These are phyloP conservation scores for Arctia plantaginis DNA, from an alignment of 2,888 invertebrate genomes.

Conservation along the genomic window DNA sequence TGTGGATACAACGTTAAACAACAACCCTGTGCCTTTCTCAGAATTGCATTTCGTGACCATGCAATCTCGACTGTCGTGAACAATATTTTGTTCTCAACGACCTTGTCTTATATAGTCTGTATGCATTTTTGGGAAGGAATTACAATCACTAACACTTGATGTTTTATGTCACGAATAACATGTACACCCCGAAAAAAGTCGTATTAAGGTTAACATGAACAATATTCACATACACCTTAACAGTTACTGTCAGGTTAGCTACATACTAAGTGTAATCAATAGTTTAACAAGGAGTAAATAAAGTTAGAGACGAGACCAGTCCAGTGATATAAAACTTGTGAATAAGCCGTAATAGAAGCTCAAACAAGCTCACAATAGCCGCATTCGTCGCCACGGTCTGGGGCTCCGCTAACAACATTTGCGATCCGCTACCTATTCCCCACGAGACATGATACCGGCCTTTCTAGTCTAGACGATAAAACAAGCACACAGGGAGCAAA, in stretches of 20 bases:
- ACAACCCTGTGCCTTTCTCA: slow-evolving; percentile 43
- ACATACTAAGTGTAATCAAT: neutral
- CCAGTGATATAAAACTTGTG: slow-evolving; percentile 40
- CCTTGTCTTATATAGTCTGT: slow-evolving; percentile 30
- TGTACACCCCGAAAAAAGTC: slow-evolving; percentile 4
- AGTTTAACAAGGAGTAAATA: slow-evolving; percentile 32
- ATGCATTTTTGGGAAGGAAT: slow-evolving; percentile 30
- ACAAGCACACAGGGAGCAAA: slow-evolving; percentile 41
- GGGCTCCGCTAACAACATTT: slow-evolving; percentile 74
- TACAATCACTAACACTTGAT: slow-evolving; percentile 28
- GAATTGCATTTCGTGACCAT: slow-evolving; percentile 49
- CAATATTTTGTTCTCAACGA: slow-evolving; percentile 30
- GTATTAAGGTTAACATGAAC: slow-evolving; percentile 19
- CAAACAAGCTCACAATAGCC: slow-evolving; percentile 64
- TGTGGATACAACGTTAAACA: slow-evolving; percentile 31
- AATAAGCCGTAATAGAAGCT: slow-evolving; percentile 54
- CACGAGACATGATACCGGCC: slow-evolving; percentile 67
- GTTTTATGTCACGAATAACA: slow-evolving; percentile 14
- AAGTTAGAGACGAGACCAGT: slow-evolving; percentile 18
- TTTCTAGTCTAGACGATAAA: slow-evolving; percentile 75
- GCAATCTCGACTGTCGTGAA: slow-evolving; percentile 36
- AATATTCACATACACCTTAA: too few relatives aligned
- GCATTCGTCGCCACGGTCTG: slow-evolving; percentile 71
- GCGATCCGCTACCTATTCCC: slow-evolving; percentile 77
- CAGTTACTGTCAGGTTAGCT: neutral